Base-by-base conservation (phyloP, 2,797 vertebrate species). In the Nasua narica region DNA sequence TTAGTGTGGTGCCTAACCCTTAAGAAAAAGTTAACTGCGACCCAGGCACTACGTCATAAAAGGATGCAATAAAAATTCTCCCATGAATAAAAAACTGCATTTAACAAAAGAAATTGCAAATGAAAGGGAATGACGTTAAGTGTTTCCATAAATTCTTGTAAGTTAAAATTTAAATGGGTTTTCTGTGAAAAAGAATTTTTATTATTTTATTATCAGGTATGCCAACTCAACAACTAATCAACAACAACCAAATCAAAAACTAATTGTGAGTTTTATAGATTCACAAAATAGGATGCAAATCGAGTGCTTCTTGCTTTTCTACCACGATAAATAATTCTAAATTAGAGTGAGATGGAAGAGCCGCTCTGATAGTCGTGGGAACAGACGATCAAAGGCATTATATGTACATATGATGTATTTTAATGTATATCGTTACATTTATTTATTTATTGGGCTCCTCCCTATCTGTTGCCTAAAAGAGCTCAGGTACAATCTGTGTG, bases 131-230 rank as follows among this genome's bases (percentile, higher is more conserved):
- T 84, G 83, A 25, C 6, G n/a, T 95, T 72, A n/a, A n/a, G n/a
- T 86, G 40, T 74, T 94, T 93, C 29, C 46, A 92, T n/a, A 70
- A 8, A 76, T 77, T 90, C 90, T 87, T 12, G 48, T 19, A 87
- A 67, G 48, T 76, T 89, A 56, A 74, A 76, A 40, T 69, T 54
- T 50, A 88, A 79, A 88, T 6, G 15, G 8, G 10, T 85, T 4
- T n/a, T 95, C 54, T 56, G 78, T 54, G 81, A 88, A 91, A 91
- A 69, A 79, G 25, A 74, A 32, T 32, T 81, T 95, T 87, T 62
- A 54, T 86, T 90, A 78, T 88, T 70, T 96, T 79, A 88, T 29
- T 74, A 90, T 96, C 46, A 88, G 27, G 46, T 72, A 92, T 62
- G n/a, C 54, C 56, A 67, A 86, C 91, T 77, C 50, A 77, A 70